Evolutionary conservation across 2,797 vertebrate genomes (phyloP), one percentile per base, ranked within the genome.

Genomic region (Huso huso): DNA sequence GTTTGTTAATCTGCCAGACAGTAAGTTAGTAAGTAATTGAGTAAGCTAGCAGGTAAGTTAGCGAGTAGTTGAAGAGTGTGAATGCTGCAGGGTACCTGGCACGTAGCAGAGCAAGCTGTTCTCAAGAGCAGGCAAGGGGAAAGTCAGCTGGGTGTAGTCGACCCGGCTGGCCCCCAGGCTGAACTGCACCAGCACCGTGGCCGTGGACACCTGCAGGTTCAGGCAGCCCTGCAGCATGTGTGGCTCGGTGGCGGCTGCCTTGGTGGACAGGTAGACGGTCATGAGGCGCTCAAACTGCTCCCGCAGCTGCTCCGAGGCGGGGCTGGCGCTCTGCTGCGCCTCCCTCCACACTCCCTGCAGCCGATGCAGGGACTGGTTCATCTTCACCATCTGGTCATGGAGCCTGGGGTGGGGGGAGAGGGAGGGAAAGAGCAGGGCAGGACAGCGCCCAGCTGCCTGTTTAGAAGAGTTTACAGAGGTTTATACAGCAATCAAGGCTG

Each of bases 321-420:
- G 89, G 75, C 83, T 95, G 70, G 92, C 90, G 59, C 87, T 87
- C 13, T 93, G 92, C 84, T 98, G 96, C 66, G 96, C 94, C 55
- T 98, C 96, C 66, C 95, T 89, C 92, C 95, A 99, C 0, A 94
- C 92, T 63, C 93, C 90, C 85, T 98, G 97, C 71, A 99, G 92
- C 83, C 94, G 93, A 79, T 99, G 97, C 72, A 99, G 92, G 67
- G 93, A 95, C 86, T 99, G 97, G 89, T 98, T 98, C 87, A 98
- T 94, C 88, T 98, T 99, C 71, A 99, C 93, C 94, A 99, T 96
- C 86, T 98, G 97, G 81, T 98, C 96, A 0, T 99, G 95, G 76
- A 99, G 86, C 86, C 97, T 99, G 72, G 49, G n/a, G n/a, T n/a
- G 51, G 10, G n/a, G 13, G 23, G 57, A 61, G 48, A 1, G 49